Percentiles rank a stretch among this genome's conserved stretches.
These are phyloP conservation scores for Graptemys geographica DNA, from an alignment of 2,797 vertebrate genomes.

Conservation along the genomic window DNA sequence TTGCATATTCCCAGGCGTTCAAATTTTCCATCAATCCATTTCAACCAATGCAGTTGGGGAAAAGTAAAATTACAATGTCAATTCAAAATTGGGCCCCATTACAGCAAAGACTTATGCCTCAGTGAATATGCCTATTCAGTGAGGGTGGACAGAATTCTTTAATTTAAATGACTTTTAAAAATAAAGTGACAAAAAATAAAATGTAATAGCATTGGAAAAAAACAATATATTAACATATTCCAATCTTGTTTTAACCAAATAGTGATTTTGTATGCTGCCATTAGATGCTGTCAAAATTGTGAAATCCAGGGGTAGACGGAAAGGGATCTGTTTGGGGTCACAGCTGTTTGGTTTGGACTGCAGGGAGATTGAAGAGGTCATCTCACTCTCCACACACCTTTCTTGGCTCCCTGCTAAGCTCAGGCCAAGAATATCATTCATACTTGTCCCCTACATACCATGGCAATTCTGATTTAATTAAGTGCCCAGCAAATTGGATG, in stretches of 20 bases:
- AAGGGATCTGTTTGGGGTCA: not conserved
- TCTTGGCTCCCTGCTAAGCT: not conserved
- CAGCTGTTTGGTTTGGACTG: not conserved
- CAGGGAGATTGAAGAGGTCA: fast-evolving
- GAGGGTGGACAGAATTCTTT: not conserved
- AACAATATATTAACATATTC: not conserved
- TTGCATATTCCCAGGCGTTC: too few species aligned
- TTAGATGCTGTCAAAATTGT: not conserved
- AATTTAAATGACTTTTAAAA: not conserved
- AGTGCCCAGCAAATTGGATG: not conserved
- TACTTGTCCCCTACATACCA: not conserved
- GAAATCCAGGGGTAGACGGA: not conserved
- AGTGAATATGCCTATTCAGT: not conserved
- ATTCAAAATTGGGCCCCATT: not conserved
- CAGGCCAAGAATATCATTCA: not conserved
- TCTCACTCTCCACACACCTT: not conserved
- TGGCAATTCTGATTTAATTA: not conserved
- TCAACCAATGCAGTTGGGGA: too few species aligned
- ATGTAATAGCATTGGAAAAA: not conserved
- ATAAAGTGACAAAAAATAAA: not conserved
- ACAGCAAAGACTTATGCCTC: not conserved
- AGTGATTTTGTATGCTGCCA: not conserved
- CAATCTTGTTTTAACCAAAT: not conserved
- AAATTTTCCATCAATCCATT: too few species aligned
- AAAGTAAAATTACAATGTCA: too few species aligned